A percentile compares a stretch with the other conserved stretches of the same genome.
Evolutionary conservation across 2,888 invertebrate genomes (phyloP).

Genomic region (Apamea sordens): DNA sequence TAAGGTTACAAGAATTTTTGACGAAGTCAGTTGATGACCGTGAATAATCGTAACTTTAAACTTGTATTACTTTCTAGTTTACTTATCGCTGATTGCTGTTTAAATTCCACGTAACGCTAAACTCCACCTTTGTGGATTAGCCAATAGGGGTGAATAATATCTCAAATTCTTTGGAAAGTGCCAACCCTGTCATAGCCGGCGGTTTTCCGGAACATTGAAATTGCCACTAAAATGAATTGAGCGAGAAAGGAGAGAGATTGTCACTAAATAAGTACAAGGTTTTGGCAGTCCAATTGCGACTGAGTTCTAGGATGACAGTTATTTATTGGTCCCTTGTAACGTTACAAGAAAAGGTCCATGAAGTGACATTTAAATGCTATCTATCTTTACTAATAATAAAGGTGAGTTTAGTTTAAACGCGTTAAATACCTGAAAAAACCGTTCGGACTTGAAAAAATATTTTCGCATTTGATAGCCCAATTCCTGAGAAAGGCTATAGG

Average conservation of each 20-base stretch:
- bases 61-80: not conserved
- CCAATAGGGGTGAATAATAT: not conserved
- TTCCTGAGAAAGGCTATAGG: too few species aligned
- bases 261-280: constrained; percentile 52
- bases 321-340: constrained; percentile 68
- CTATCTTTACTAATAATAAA: not conserved
- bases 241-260: constrained; percentile 19
- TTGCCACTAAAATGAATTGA: constrained; percentile 34
- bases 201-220: constrained; percentile 16
- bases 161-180: not conserved
- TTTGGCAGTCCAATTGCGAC: constrained; percentile 62
- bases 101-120: not conserved
- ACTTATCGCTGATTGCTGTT: not conserved
- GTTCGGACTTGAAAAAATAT: not conserved
- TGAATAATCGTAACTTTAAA: not conserved
- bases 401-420: not conserved
- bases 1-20: not conserved
- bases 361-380: constrained; percentile 24
- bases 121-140: not conserved
- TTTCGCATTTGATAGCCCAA: not conserved
- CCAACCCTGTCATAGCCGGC: not conserved
- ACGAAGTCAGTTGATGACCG: too few species aligned
- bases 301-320: constrained; percentile 63
- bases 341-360: constrained; percentile 47
- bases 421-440: not conserved